Conservation (phyloP, 2,797 vertebrate species). For the Manis crassicaudata region DNA sequence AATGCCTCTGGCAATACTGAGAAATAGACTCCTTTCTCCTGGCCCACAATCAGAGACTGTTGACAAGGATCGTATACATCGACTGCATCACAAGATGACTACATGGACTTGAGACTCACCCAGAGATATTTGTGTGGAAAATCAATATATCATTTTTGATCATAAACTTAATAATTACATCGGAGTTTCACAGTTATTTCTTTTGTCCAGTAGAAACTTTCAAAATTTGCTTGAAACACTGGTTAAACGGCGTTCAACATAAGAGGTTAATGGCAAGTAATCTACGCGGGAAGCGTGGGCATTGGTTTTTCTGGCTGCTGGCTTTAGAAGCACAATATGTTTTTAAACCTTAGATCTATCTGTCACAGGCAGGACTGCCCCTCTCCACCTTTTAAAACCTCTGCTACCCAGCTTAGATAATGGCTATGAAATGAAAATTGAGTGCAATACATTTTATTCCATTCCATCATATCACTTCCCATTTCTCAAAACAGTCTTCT, state of each 20-base stretch:
- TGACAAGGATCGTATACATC: accelerated
- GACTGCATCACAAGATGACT: too few species aligned
- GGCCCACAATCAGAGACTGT: too few species aligned
- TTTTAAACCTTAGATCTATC: background rate
- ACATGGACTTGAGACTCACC: background rate
- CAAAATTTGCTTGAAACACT: background rate
- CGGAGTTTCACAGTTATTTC: background rate
- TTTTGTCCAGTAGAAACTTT: background rate
- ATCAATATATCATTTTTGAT: background rate
- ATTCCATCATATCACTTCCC: background rate
- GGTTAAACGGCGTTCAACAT: background rate
- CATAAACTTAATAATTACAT: background rate
- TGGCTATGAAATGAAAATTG: background rate
- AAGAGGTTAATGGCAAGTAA: background rate
- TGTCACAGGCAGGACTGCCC: background rate
- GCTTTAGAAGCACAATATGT: accelerated
- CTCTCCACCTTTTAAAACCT: background rate
- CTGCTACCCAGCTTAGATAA: background rate
- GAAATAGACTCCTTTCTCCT: background rate
- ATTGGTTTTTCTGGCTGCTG: background rate
- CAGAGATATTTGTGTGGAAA: background rate
- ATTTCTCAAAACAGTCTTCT: background rate
- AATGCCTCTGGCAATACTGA: accelerated
- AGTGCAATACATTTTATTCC: background rate
- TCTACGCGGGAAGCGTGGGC: accelerated